phyloP scores from a whole-genome alignment of 23 tunicate genomes.

The Botrylloides violaceus region DNA sequence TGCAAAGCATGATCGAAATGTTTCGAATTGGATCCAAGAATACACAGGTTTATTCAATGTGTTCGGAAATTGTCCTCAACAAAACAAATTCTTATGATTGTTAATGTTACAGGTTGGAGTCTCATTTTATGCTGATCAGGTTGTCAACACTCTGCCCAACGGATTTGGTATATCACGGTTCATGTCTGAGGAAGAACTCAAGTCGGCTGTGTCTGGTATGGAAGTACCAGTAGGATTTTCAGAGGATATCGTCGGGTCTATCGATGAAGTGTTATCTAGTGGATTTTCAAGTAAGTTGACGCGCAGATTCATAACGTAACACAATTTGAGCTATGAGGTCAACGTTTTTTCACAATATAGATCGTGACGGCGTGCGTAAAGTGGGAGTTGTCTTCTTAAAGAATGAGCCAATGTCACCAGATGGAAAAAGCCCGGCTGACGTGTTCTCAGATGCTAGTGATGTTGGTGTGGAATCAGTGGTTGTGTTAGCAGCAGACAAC shows the following conservation, averaged over 20 bases:
- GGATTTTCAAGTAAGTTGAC: neutral
- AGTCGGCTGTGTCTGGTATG: neutral
- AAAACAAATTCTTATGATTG: no score
- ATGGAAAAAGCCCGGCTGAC: neutral
- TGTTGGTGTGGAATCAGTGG: neutral
- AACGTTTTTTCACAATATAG: neutral
- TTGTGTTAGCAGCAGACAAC: neutral
- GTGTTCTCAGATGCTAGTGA: neutral
- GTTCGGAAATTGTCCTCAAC: no score
- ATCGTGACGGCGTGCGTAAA: neutral
- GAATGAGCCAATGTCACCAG: neutral
- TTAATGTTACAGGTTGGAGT: neutral
- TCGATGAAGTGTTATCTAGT: neutral
- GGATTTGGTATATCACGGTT: neutral
- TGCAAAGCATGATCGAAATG: neutral
- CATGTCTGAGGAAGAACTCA: neutral
- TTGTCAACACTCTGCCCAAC: neutral
- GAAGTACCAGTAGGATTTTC: neutral
- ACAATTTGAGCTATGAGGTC: neutral
- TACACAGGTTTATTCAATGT: constrained; percentile 10
- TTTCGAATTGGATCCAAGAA: neutral
- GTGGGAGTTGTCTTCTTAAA: constrained; percentile 1
- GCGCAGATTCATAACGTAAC: no score
- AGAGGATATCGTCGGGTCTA: neutral
- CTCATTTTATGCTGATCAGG: neutral